Evolutionary conservation across 2,888 invertebrate species (phyloP).

Genomic region (Tineola bisselliella): DNA sequence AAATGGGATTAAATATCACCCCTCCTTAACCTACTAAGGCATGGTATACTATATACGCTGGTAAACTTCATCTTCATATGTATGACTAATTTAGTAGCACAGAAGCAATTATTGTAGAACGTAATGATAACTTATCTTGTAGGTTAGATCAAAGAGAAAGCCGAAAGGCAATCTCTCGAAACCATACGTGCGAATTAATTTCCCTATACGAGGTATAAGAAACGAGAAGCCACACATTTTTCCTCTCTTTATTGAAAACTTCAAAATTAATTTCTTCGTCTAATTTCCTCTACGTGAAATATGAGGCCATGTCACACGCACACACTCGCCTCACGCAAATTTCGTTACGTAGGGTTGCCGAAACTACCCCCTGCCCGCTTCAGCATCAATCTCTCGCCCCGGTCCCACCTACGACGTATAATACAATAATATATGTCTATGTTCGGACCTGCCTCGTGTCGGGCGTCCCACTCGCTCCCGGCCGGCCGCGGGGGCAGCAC

Average conservation of each 20-base stretch:
- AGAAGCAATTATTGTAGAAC: neutral
- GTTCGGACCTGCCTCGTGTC: conserved; percentile 63
- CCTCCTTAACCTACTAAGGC: neutral
- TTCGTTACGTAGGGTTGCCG: conserved; percentile 64
- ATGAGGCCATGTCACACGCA: conserved; percentile 46
- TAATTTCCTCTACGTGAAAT: conserved; percentile 61
- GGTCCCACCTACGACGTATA: conserved; percentile 63
- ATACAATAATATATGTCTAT: conserved; percentile 69
- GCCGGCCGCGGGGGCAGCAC: conserved; percentile 16
- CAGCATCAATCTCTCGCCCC: conserved; percentile 63
- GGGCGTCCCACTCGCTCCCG: conserved; percentile 39
- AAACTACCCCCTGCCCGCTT: conserved; percentile 50
- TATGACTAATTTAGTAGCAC: neutral
- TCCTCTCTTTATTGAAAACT: conserved; percentile 57
- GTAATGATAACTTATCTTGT: too few species aligned
- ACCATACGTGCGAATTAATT: conserved; percentile 41
- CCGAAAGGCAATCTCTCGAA: conserved; percentile 23
- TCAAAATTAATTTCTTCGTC: conserved; percentile 61
- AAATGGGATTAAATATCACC: conserved; percentile 4
- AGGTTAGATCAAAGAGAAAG: neutral
- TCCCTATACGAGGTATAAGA: conserved; percentile 16
- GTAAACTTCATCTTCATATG: neutral
- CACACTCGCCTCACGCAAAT: conserved; percentile 55
- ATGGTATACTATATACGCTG: neutral
- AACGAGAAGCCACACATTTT: conserved; percentile 36